Conservation (phyloP, 2,888 invertebrate genomes). For the Atethmia centrago region DNA sequence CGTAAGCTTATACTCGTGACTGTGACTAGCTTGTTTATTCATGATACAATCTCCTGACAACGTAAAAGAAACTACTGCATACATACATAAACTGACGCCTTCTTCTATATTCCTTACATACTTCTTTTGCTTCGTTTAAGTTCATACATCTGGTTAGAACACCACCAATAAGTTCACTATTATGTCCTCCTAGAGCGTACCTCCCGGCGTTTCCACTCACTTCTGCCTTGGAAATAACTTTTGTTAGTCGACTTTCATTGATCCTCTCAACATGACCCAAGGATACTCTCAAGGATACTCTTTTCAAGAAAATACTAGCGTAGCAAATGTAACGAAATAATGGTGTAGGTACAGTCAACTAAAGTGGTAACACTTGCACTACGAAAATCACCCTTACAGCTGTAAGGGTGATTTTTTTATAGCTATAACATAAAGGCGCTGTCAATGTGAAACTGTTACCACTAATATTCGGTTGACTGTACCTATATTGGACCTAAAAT, state of each 20-base stretch:
- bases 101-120: no score
- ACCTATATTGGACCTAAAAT: not conserved
- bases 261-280: no score
- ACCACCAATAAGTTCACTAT: no score
- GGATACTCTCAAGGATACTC: no score
- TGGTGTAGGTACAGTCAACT: not conserved
- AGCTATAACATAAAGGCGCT: not conserved
- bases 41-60: conserved; percentile 2
- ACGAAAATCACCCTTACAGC: not conserved
- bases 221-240: no score
- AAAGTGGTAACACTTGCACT: not conserved
- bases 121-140: no score
- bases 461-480: not conserved
- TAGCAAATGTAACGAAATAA: not conserved
- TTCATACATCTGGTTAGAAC: no score
- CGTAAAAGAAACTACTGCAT: not conserved
- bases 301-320: not conserved
- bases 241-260: no score
- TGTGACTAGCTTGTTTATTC: conserved; percentile 11
- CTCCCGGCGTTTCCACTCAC: no score
- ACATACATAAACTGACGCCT: no score
- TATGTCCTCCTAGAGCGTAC: no score
- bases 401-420: no score
- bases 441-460: not conserved
- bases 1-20: not conserved